Evolutionary conservation across 2,797 vertebrate genomes (phyloP).

Genomic region (Alexandromys oeconomus): DNA sequence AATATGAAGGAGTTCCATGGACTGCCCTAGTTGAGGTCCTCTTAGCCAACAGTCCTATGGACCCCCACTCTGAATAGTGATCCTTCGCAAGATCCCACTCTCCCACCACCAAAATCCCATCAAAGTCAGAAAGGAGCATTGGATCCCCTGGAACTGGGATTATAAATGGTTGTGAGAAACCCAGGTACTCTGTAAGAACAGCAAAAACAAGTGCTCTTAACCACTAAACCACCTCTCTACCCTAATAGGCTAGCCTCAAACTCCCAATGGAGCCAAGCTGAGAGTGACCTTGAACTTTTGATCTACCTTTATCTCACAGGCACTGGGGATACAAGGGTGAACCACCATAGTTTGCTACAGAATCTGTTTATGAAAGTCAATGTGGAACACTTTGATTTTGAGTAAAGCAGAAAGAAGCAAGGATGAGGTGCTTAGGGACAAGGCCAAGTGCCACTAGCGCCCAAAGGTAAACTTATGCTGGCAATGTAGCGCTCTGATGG

Average conservation of each 20-base stretch:
- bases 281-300: neutral
- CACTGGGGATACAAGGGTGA: neutral
- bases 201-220: neutral
- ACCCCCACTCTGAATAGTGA: neutral
- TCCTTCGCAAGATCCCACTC: neutral
- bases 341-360: neutral
- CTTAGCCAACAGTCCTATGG: neutral
- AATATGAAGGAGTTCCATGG: neutral
- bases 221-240: neutral
- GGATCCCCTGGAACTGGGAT: neutral
- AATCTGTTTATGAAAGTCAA: neutral
- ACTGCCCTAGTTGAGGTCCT: neutral
- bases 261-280: neutral
- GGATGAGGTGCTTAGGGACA: neutral
- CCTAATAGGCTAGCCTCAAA: neutral
- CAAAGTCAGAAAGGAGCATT: neutral
- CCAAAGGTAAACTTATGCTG: neutral
- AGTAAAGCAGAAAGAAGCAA: conserved; percentile 14
- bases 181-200: neutral
- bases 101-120: neutral
- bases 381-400: neutral
- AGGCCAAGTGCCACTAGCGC: neutral
- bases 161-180: neutral
- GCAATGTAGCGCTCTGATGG: neutral
- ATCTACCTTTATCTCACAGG: neutral